Evolutionary conservation across 2,888 invertebrate genomes (phyloP).

Genomic region (Latrodectus elegans): DNA sequence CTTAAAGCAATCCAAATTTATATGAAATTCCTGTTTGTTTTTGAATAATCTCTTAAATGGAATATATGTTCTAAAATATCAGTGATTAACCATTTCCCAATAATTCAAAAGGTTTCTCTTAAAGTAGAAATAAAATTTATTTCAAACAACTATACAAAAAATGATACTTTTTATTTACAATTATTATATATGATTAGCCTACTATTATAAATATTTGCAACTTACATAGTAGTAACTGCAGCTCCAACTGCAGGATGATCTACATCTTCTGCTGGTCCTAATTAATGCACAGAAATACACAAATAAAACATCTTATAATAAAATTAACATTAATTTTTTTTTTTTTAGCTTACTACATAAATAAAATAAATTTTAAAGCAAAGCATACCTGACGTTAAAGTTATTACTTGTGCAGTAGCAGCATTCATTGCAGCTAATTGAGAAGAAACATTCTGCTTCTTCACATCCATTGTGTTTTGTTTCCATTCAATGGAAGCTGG

Average conservation of each 20-base stretch:
- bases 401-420: conserved; percentile 97
- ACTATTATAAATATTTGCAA: neutral
- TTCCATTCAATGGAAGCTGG: conserved; percentile 92
- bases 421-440: conserved; percentile 99
- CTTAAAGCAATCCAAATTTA: too few relatives aligned
- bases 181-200: too few relatives aligned
- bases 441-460: conserved; percentile 95
- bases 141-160: too few relatives aligned
- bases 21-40: too few relatives aligned
- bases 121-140: too few relatives aligned
- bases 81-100: too few relatives aligned
- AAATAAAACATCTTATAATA: too few relatives aligned
- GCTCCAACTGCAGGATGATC: conserved; percentile 97
- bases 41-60: too few relatives aligned
- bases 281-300: neutral
- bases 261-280: conserved; percentile 87
- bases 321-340: too few relatives aligned
- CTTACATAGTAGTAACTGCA: conserved; percentile 92
- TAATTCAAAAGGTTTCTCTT: too few relatives aligned
- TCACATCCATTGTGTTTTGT: conserved; percentile 93
- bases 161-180: too few relatives aligned
- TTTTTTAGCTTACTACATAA: neutral
- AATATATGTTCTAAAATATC: too few relatives aligned
- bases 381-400: conserved; percentile 83
- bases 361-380: neutral